Conservation (phyloP, 2,797 vertebrate genomes). For the Enteromius thamalakanensis region DNA sequence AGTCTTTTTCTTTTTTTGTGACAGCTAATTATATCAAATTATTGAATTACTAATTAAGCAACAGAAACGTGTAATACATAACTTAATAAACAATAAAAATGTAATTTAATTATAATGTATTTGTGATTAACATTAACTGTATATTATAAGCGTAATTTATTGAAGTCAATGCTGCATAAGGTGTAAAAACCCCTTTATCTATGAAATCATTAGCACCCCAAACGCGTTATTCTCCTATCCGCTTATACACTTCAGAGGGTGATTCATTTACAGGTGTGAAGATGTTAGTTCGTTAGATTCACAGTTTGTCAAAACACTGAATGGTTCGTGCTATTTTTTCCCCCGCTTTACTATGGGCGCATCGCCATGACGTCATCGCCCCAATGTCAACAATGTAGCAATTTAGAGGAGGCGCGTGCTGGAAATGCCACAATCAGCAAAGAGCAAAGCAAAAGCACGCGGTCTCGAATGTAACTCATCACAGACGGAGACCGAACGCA, state of each 20-base stretch:
- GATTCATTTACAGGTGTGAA: neutral
- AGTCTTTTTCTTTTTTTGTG: neutral
- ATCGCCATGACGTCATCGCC: conserved; percentile 72
- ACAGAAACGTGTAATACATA: neutral
- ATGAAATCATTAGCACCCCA: neutral
- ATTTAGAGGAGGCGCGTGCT: conserved; percentile 58
- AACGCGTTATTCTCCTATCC: neutral
- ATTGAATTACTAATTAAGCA: neutral
- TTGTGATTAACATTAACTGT: too few species aligned
- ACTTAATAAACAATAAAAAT: neutral
- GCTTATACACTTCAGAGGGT: neutral
- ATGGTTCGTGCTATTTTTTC: neutral
- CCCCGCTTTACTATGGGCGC: conserved; percentile 27
- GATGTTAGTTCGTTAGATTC: neutral
- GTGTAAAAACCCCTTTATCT: neutral
- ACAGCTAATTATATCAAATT: neutral
- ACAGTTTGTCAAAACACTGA: neutral
- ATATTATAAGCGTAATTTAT: too few species aligned
- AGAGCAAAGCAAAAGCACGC: conserved; percentile 41
- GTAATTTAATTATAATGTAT: too few species aligned
- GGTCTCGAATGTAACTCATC: conserved; percentile 1
- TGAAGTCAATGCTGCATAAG: neutral
- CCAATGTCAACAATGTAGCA: conserved; percentile 80
- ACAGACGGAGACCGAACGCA: neutral
- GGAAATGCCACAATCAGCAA: conserved; percentile 48